A percentile compares a stretch with the other conserved stretches of the same genome.
Evolutionary conservation across 64 coral and sea anemone species (phyloP).

Genomic region (Dendrophyllia cribrosa): DNA sequence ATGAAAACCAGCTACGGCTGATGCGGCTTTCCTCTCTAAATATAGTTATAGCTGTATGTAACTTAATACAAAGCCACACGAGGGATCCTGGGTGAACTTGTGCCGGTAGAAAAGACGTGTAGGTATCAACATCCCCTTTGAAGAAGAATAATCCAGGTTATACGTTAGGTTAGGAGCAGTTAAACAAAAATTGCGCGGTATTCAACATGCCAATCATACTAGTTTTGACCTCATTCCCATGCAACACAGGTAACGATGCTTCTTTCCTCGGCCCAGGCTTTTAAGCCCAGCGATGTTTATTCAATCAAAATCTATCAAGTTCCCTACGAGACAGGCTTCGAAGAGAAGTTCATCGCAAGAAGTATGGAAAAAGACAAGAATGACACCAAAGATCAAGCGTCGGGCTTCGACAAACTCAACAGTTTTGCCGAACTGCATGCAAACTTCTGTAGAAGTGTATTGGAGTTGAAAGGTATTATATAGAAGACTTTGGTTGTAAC

Average conservation of each 20-base stretch:
- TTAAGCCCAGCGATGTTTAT: background rate
- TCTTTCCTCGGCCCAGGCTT: background rate
- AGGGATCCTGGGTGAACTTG: too few relatives aligned
- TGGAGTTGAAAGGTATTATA: background rate
- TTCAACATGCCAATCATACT: background rate
- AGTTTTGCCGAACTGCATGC: background rate
- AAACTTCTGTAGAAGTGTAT: constrained; percentile 5
- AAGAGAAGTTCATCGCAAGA: background rate
- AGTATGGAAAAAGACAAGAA: background rate
- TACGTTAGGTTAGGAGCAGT: too few relatives aligned
- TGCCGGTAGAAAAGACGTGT: too few relatives aligned
- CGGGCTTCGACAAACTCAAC: constrained; percentile 1
- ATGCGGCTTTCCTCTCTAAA: too few relatives aligned
- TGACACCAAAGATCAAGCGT: background rate
- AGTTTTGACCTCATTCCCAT: background rate
- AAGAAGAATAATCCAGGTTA: too few relatives aligned
- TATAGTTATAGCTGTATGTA: too few relatives aligned
- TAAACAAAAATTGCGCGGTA: too few relatives aligned
- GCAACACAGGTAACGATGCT: background rate
- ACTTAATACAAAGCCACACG: too few relatives aligned
- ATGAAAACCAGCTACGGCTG: too few relatives aligned
- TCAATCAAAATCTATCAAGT: background rate
- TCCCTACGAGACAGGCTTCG: background rate
- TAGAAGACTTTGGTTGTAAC: too few relatives aligned
- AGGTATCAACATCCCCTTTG: too few relatives aligned